A percentile compares a stretch with the other conserved stretches of the same genome.
phyloP scores from a whole-genome alignment of 2,797 vertebrate species.

The Discoglossus pictus region DNA sequence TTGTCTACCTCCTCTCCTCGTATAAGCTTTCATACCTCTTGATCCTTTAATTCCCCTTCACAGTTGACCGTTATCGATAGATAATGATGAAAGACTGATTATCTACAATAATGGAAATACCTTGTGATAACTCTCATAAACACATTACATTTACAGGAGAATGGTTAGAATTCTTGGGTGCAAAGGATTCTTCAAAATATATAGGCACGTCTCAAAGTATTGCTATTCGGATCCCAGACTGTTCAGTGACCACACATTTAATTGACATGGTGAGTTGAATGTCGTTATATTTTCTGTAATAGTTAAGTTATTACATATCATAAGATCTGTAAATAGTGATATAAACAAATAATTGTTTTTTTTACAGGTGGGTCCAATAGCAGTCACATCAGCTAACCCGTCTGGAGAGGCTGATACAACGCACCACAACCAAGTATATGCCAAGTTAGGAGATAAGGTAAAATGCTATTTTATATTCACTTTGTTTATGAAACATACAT shows the following conservation, averaged over 20 bases:
- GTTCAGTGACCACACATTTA: constrained; percentile 83
- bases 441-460: constrained; percentile 86
- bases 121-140: background rate
- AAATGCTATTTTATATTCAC: background rate
- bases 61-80: no score
- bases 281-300: no score
- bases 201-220: constrained; percentile 85
- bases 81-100: no score
- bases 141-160: constrained; percentile 66
- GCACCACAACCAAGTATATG: constrained; percentile 89
- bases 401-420: constrained; percentile 91
- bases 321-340: background rate
- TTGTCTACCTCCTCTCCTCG: no score
- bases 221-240: constrained; percentile 85
- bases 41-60: no score
- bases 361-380: constrained; percentile 82
- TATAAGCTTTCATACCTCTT: no score
- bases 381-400: constrained; percentile 88
- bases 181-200: constrained; percentile 81
- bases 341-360: background rate
- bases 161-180: constrained; percentile 84
- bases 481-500: background rate
- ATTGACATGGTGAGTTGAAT: constrained; percentile 81
- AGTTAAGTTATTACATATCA: no score
- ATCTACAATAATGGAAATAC: no score